Evolutionary conservation across 2,888 invertebrate genomes (phyloP).

Genomic region (Altica lythri): DNA sequence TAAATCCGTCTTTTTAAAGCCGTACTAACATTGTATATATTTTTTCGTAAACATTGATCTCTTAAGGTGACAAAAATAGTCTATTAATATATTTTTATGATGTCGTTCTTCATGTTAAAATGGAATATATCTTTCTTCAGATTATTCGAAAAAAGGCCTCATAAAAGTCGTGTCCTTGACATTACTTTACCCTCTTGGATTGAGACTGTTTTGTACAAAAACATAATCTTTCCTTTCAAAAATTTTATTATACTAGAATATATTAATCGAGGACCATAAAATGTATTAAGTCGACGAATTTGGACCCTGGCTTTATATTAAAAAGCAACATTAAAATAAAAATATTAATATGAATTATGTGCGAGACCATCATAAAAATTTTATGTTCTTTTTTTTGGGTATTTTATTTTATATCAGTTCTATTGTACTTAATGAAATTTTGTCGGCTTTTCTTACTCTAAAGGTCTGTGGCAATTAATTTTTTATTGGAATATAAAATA

Average conservation of each 20-base stretch:
- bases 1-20: too few species aligned
- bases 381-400: constrained; percentile 46
- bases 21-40: too few species aligned
- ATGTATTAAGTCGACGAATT: constrained; percentile 23
- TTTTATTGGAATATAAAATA: constrained; percentile 49
- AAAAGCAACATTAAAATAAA: constrained; percentile 48
- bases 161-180: constrained; percentile 8
- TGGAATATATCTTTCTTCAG: constrained; percentile 6
- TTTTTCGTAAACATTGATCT: too few species aligned
- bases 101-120: constrained; percentile 1
- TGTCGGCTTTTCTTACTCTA: constrained; percentile 33
- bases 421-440: constrained; percentile 50
- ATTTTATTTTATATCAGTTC: constrained; percentile 48
- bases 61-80: constrained; percentile 9
- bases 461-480: constrained; percentile 47
- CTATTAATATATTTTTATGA: constrained; percentile 39
- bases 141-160: not conserved
- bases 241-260: constrained; percentile 14
- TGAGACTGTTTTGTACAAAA: constrained; percentile 1
- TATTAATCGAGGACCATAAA: constrained; percentile 21
- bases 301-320: constrained; percentile 36
- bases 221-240: constrained; percentile 10
- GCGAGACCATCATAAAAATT: constrained; percentile 45
- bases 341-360: constrained; percentile 52
- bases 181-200: constrained; percentile 2